phyloP scores from a whole-genome alignment of 2,888 invertebrate species.

The Pegoplata infirma region DNA sequence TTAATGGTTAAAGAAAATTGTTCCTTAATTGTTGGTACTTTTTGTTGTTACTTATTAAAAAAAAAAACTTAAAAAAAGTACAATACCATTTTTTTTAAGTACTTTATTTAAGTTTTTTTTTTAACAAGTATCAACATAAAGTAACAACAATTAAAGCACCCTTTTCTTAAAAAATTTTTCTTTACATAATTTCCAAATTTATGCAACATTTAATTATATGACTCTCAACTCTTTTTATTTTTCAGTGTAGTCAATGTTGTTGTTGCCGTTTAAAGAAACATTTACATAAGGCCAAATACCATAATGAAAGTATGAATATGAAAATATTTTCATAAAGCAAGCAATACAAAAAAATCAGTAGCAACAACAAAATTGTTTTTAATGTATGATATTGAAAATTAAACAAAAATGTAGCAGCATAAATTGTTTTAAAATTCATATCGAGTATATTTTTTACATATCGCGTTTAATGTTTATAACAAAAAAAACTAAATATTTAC shows the following conservation, averaged over 20 bases:
- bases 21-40: too few relatives aligned
- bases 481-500: neutral
- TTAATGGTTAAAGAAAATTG: too few relatives aligned
- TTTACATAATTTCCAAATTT: too few relatives aligned
- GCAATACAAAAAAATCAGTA: conserved; percentile 7
- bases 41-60: too few relatives aligned
- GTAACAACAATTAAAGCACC: too few relatives aligned
- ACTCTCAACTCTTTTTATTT: too few relatives aligned
- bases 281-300: conserved; percentile 45
- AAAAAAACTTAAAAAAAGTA: too few relatives aligned
- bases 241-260: neutral
- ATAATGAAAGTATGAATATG: conserved; percentile 44
- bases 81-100: too few relatives aligned
- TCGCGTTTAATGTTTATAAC: neutral
- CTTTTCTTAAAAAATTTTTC: too few relatives aligned
- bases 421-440: conserved; percentile 19
- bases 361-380: conserved; percentile 32
- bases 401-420: conserved; percentile 10
- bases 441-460: neutral
- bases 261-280: conserved; percentile 37
- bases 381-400: conserved; percentile 54
- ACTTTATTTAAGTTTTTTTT: too few relatives aligned
- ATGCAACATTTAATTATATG: too few relatives aligned
- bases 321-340: conserved; percentile 43
- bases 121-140: too few relatives aligned